These are phyloP conservation scores for Thereuonema tuberculata DNA, from an alignment of 1,140 invertebrate species.

Conservation along the genomic window DNA sequence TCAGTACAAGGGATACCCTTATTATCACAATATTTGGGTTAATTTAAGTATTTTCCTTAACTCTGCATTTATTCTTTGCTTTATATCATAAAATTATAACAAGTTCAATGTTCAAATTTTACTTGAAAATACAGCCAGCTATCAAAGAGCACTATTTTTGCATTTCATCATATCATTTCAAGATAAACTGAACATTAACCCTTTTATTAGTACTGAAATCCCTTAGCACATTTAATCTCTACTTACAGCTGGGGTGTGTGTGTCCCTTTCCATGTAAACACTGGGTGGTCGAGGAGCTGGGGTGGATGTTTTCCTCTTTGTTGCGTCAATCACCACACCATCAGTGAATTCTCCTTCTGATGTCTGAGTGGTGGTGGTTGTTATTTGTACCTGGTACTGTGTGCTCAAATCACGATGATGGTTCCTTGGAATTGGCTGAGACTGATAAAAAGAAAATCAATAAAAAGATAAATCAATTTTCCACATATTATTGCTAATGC, in stretches of 20 bases:
- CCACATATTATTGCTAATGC: not conserved
- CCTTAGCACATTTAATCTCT: too few species aligned
- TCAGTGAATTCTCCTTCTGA: constrained; percentile 2
- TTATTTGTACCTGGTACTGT: constrained; percentile 1
- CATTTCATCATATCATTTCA: too few species aligned
- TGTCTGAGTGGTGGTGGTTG: not conserved
- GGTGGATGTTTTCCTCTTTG: constrained; percentile 1
- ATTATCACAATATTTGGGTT: too few species aligned
- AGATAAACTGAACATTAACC: too few species aligned
- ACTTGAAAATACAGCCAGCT: too few species aligned
- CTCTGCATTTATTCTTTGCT: too few species aligned
- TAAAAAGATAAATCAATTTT: not conserved
- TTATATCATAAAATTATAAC: too few species aligned
- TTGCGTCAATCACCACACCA: not conserved
- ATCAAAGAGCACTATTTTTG: too few species aligned
- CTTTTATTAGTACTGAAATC: too few species aligned
- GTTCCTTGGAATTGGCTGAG: constrained; percentile 9
- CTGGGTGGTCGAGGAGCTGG: not conserved
- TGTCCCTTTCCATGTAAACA: constrained; percentile 8
- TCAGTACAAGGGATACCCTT: too few species aligned
- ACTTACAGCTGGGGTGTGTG: not conserved
- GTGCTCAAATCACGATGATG: constrained; percentile 4
- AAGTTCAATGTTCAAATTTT: too few species aligned
- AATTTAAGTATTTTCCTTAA: too few species aligned
- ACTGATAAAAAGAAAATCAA: constrained; percentile 2